Conservation (phyloP, 2,113 vertebrate species). For the Drymodes brunneopygia region DNA sequence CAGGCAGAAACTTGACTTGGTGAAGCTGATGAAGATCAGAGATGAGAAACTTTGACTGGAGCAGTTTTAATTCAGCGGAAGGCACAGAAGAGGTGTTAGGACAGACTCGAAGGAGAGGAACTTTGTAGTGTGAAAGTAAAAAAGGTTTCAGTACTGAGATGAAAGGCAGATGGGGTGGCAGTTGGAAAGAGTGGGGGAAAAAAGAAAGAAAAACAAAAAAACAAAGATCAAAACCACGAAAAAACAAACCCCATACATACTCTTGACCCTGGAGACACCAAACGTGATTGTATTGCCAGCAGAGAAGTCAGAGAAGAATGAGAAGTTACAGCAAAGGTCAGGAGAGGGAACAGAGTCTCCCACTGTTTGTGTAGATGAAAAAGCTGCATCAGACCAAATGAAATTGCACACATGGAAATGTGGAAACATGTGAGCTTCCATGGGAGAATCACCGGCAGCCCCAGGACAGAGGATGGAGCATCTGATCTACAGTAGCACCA, state of each 20-base stretch:
- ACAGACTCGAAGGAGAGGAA: neutral
- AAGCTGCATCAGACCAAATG: neutral
- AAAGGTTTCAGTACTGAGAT: neutral
- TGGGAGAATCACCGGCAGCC: neutral
- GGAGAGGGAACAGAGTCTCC: neutral
- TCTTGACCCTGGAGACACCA: neutral
- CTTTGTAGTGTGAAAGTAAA: neutral
- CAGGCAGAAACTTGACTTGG: neutral
- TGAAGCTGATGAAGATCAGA: neutral
- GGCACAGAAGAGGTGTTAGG: constrained; percentile 8
- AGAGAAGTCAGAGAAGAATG: neutral
- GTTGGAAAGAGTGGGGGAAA: neutral
- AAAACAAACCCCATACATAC: neutral
- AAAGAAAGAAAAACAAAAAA: neutral
- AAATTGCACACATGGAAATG: rapidly evolving
- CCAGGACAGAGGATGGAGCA: neutral
- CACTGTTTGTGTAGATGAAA: neutral
- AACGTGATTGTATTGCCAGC: neutral
- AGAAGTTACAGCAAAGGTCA: neutral
- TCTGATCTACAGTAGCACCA: neutral
- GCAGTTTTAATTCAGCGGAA: neutral
- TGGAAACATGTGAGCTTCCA: neutral
- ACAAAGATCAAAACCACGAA: neutral
- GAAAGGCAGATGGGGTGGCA: constrained; percentile 34
- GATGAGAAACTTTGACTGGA: neutral